Evolutionary conservation across 2,113 vertebrate genomes (phyloP), one percentile per base, ranked within the genome.

Genomic region (Forbesichthys papilliferus): DNA sequence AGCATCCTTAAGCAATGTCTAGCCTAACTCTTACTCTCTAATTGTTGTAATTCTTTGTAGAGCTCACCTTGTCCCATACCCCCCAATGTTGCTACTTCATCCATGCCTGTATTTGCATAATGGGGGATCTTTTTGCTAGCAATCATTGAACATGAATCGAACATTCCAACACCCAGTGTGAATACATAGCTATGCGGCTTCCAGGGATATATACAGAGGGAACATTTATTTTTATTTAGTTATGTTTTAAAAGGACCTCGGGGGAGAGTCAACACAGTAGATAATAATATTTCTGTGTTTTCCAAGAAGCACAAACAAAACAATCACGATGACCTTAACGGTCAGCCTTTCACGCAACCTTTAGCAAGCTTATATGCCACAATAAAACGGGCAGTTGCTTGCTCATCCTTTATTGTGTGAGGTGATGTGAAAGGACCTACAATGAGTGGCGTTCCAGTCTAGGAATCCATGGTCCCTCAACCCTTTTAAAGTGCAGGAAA

Each of bases 261-360:
- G 61, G 62, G 48, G 11, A 80, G 48, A 9, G 55, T 67, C 46
- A 13, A 34, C 68, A 68, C 69, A 58, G 53, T 1, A 10, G 68
- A 58, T 48, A 68, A 10, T 20, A 5, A 42, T 36, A 49, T 16
- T 55, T 33, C 68, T 68, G 60, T 12, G 16, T 74, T 72, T 79
- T 64, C 52, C 64, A 60, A 20, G 54, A 53, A 78, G 64, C 66
- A 77, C 27, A 69, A 77, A 66, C 60, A 63, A 62, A 75, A 70
- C 57, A 56, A 36, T 20, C 9, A 1, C 4, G 11, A 1, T n/a
- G 64, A 68, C 48, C 46, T 34, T 7, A 68, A 49, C 1, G 5
- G 36, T 8, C 36, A 42, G 5, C 36, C 36, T 42, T 42, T 42
- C 36, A 42, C 1, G 7, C 5, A 42, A 6, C 36, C 36, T 42